phyloP scores from a whole-genome alignment of 92 coral and sea anemone genomes.

The Umimayanthus chanpuru region DNA sequence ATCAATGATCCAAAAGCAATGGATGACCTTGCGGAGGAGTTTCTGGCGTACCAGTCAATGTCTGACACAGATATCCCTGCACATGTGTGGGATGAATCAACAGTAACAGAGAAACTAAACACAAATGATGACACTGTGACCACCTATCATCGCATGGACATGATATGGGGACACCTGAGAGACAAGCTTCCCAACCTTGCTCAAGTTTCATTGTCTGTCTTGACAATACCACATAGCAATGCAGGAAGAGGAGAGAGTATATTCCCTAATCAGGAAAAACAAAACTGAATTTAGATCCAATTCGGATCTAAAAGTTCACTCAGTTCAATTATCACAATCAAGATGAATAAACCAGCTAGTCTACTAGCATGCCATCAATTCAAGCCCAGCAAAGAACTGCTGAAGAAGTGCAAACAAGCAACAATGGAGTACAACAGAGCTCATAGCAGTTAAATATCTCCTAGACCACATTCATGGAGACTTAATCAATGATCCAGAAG shows the following conservation, averaged over 20 bases:
- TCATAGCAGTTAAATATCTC: constrained; percentile 35
- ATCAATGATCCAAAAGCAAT: not conserved
- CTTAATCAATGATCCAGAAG: constrained; percentile 24
- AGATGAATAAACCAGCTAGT: constrained; percentile 48
- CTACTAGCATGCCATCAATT: constrained; percentile 45
- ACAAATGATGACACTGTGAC: not conserved
- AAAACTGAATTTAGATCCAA: too few relatives aligned
- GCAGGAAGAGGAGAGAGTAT: not conserved
- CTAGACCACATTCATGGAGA: constrained; percentile 49
- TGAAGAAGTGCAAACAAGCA: constrained; percentile 44
- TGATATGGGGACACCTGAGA: constrained; percentile 35
- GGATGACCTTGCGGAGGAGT: not conserved
- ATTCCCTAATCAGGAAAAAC: not conserved
- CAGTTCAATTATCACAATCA: constrained; percentile 52
- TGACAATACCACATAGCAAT: constrained; percentile 42
- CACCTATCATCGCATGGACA: constrained; percentile 38
- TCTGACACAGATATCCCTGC: constrained; percentile 27
- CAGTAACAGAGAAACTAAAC: constrained; percentile 4
- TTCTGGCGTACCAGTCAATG: too few relatives aligned
- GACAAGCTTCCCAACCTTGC: constrained; percentile 49
- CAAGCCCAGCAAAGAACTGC: constrained; percentile 29
- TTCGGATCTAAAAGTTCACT: not conserved
- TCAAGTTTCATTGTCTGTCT: constrained; percentile 45
- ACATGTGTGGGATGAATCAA: constrained; percentile 32
- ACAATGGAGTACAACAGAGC: constrained; percentile 43